A percentile compares a stretch with the other conserved stretches of the same genome.
These are phyloP conservation scores for Patella vulgata DNA, from an alignment of 1,140 invertebrate genomes.

Conservation along the genomic window DNA sequence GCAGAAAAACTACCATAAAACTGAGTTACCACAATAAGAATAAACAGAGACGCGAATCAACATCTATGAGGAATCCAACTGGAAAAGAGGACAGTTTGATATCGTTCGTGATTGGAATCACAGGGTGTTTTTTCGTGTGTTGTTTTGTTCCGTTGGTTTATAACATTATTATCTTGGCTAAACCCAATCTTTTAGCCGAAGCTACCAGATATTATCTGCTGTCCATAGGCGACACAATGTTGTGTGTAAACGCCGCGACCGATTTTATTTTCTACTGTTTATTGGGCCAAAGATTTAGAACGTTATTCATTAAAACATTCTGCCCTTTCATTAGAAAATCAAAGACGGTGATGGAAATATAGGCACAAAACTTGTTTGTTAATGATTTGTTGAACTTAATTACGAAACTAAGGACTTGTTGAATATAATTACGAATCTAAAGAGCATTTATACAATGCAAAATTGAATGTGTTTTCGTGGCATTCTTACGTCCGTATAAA, in stretches of 20 bases:
- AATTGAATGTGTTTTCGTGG: no score
- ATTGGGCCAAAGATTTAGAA: conserved; percentile 93
- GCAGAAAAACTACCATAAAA: conserved; percentile 37
- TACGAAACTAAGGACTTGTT: no score
- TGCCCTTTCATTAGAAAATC: no score
- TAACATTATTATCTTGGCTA: conserved; percentile 6
- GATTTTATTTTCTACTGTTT: conserved; percentile 85
- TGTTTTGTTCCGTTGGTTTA: conserved; percentile 70
- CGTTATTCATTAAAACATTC: conserved; percentile 85
- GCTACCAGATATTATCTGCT: conserved; percentile 64
- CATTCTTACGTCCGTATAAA: no score
- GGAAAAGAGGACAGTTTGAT: conserved; percentile 75
- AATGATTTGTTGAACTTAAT: no score
- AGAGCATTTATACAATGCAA: no score
- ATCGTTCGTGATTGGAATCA: conserved; percentile 77
- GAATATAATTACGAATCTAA: no score
- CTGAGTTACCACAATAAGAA: conserved; percentile 69
- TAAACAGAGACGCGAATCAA: conserved; percentile 68
- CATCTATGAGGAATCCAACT: conserved; percentile 39
- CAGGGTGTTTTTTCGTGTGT: conserved; percentile 78
- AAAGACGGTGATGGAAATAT: no score
- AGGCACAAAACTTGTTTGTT: no score
- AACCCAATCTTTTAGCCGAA: neutral
- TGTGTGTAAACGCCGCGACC: conserved; percentile 72
- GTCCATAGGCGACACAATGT: conserved; percentile 77